Percentiles rank a stretch among this genome's conserved stretches.
These are phyloP conservation scores for Hypocryptadius cinnamomeus DNA, from an alignment of 2,113 vertebrate species.

Conservation along the genomic window DNA sequence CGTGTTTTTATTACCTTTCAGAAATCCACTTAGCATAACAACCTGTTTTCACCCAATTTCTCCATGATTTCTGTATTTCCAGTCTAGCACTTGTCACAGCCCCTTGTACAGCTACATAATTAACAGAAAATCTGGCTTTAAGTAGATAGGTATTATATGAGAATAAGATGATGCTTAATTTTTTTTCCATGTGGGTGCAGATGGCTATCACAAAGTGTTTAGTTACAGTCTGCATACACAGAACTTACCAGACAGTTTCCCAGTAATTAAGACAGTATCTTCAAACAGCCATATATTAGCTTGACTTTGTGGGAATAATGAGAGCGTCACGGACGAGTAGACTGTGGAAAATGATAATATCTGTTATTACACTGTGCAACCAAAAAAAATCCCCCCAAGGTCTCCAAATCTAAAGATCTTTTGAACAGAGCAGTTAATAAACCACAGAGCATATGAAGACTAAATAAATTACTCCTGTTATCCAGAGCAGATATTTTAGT, in stretches of 20 bases:
- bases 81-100: neutral
- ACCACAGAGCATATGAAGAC: neutral
- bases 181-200: neutral
- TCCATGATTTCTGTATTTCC: neutral
- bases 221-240: neutral
- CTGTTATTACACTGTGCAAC: conserved; percentile 10
- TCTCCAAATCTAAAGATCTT: neutral
- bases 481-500: neutral
- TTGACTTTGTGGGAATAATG: conserved; percentile 79
- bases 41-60: neutral
- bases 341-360: conserved; percentile 67
- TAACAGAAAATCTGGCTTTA: neutral
- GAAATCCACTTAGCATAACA: neutral
- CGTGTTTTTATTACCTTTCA: neutral
- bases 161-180: neutral
- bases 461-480: neutral
- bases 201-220: neutral
- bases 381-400: neutral
- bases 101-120: neutral
- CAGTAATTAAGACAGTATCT: conserved; percentile 83
- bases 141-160: neutral
- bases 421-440: neutral
- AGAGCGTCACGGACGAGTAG: conserved; percentile 84
- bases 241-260: conserved; percentile 83
- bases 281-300: conserved; percentile 92